These are phyloP conservation scores for Coreoperca whiteheadi DNA, from an alignment of 2,113 vertebrate genomes.

Conservation along the genomic window DNA sequence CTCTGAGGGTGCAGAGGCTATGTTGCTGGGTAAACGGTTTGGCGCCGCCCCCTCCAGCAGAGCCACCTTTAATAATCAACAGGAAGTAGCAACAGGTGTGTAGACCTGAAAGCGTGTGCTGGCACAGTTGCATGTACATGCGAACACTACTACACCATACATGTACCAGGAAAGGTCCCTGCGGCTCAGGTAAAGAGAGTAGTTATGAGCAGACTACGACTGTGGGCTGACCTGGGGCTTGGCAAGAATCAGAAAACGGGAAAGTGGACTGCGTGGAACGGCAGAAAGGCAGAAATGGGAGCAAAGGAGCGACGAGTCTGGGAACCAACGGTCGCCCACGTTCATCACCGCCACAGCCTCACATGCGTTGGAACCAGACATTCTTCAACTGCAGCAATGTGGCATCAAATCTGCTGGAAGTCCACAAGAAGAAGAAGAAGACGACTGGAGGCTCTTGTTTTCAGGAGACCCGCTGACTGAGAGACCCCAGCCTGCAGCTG, in stretches of 20 bases:
- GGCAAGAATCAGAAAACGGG: no score
- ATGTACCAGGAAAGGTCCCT: no score
- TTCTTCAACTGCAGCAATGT: neutral
- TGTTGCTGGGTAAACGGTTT: neutral
- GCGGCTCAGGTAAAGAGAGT: no score
- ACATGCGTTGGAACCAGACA: neutral
- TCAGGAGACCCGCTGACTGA: no score
- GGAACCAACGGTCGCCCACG: neutral
- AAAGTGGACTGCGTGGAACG: no score
- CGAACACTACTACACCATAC: no score
- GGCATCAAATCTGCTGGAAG: neutral
- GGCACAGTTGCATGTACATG: neutral
- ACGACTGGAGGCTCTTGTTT: neutral
- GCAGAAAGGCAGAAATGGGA: neutral
- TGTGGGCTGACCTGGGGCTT: no score
- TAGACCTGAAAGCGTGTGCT: neutral
- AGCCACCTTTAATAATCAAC: neutral
- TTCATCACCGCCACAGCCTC: neutral
- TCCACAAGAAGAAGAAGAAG: neutral
- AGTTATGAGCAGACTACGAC: no score
- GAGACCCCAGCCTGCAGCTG: no score
- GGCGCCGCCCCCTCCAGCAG: neutral
- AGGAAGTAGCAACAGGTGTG: conserved; percentile 10
- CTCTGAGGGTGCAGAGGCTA: neutral
- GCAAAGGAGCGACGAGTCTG: neutral